Percentiles rank a stretch among this genome's conserved stretches.
These are phyloP conservation scores for Temnothorax nylanderi DNA, from an alignment of 1,140 invertebrate species.

Conservation along the genomic window DNA sequence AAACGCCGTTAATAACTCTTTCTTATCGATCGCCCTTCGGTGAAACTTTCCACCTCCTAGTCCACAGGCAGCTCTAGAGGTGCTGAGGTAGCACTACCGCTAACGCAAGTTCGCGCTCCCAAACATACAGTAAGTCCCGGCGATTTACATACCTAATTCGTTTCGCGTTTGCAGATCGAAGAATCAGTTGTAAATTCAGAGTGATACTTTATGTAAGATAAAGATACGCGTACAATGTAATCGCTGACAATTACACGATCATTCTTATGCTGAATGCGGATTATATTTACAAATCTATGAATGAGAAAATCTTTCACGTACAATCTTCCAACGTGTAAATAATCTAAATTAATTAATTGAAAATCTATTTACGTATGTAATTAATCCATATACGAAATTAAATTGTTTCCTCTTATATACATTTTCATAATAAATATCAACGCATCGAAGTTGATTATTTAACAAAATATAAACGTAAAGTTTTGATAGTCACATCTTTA, in stretches of 20 bases:
- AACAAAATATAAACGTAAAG: neutral
- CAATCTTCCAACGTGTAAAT: neutral
- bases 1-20: conserved; percentile 59
- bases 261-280: neutral
- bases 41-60: conserved; percentile 5
- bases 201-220: neutral
- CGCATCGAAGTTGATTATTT: neutral
- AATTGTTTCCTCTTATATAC: neutral
- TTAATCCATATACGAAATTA: neutral
- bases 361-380: neutral
- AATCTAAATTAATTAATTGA: conserved; percentile 1
- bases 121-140: conserved; percentile 19
- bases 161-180: conserved; percentile 18
- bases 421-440: neutral
- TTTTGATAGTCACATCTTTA: neutral
- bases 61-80: conserved; percentile 9
- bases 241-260: neutral
- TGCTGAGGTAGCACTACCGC: conserved; percentile 10
- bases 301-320: neutral
- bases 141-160: conserved; percentile 55
- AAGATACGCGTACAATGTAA: neutral
- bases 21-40: conserved; percentile 45
- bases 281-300: neutral
- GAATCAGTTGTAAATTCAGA: neutral
- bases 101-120: neutral